A percentile compares a stretch with the other conserved stretches of the same genome.
phyloP scores from a whole-genome alignment of 2,113 vertebrate species.

The Microtus richardsoni region DNA sequence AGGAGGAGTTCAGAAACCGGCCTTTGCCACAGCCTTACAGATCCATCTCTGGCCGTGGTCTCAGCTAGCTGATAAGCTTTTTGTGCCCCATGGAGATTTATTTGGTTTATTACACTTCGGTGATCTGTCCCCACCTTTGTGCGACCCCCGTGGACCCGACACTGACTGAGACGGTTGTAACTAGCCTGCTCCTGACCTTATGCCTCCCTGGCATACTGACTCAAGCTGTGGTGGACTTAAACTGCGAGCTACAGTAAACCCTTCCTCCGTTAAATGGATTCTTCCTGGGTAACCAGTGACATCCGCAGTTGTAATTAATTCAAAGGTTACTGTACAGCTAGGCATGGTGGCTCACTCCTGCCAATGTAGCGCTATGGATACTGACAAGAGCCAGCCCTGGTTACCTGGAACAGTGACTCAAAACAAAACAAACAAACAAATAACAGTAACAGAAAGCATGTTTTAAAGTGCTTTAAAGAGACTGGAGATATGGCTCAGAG shows the following conservation, averaged over 20 bases:
- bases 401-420: neutral
- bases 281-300: neutral
- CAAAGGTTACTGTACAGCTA: neutral
- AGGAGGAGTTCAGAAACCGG: no score
- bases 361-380: neutral
- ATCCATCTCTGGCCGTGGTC: no score
- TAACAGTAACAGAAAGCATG: neutral
- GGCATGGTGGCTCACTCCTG: neutral
- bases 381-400: neutral
- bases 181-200: neutral
- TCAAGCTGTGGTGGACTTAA: neutral
- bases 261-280: neutral
- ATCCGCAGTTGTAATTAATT: neutral
- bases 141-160: no score
- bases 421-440: neutral
- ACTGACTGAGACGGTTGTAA: neutral
- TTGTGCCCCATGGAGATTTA: no score
- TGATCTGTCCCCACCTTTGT: no score
- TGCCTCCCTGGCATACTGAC: neutral
- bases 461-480: neutral
- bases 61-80: no score
- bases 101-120: no score
- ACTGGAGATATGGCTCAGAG: neutral
- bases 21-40: no score
- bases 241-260: neutral